Base-by-base conservation (phyloP, 2,113 vertebrate species). In the Oncorhynchus mykiss region DNA sequence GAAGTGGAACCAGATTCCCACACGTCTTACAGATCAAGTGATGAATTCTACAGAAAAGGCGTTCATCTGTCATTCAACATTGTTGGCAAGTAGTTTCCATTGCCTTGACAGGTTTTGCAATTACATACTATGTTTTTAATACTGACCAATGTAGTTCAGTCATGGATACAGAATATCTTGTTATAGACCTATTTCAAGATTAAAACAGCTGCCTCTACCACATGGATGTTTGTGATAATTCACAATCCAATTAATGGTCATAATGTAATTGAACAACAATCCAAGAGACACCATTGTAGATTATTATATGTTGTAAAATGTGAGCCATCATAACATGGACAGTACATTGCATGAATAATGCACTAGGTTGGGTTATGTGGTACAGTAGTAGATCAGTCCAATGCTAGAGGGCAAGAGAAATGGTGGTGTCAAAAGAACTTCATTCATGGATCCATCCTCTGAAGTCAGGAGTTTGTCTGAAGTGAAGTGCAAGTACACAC, bases 1-100 rank as follows among this genome's bases (percentile, higher is more conserved):
- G 39, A 45, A 45, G 39, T 67, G 66, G 66, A 67, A 67, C 66
- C 34, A 14, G 66, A 27, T 27, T 67, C 25, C 29, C 66, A 25
- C 25, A 67, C 16, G 29, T 16, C 66, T 67, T 25, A 67, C 5
- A 27, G 57, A 6, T 16, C 14, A 67, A 5, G 14, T 67, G 66
- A 67, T 16, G 16, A 27, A 25, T 45, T 65, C 22, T 25, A 25
- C 62, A 65, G 22, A 25, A 22, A 67, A 67, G 16, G 16, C 4
- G 5, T 67, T 67, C 29, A 67, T 27, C 66, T 67, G 66, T 67
- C 66, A 20, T 34, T 67, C 66, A 34, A 16, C 25, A 67, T 45
- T 45, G 6, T 29, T 12, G 29, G 18, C 14, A n/a, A n/a, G 16
- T 60, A 5, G 7, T 8, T 60, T 60, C 18, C 18, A 1, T 60